Evolutionary conservation across 2,797 vertebrate species (phyloP).

Genomic region (Acanthurus tractus): DNA sequence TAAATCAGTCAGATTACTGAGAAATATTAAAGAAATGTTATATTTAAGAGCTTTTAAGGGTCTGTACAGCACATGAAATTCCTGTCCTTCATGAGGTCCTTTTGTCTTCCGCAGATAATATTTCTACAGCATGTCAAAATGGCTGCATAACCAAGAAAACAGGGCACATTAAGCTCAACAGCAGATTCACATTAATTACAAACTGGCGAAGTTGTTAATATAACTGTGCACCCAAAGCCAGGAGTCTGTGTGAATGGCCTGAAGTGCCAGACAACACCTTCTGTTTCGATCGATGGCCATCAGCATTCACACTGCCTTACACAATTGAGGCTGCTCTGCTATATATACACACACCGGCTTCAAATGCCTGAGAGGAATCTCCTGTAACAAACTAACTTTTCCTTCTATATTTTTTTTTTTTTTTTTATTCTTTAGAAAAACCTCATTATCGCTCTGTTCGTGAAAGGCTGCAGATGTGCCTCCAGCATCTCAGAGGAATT

Average conservation of each 20-base stretch:
- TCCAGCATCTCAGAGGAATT: slow-evolving; percentile 71
- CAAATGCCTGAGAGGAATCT: slow-evolving; percentile 70
- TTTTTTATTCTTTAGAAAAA: slow-evolving; percentile 54
- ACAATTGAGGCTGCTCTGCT: slow-evolving; percentile 69
- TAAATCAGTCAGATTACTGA: not conserved
- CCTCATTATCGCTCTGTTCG: slow-evolving; percentile 74
- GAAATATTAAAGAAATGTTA: not conserved
- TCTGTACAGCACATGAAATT: not conserved
- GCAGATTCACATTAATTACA: slow-evolving; percentile 85
- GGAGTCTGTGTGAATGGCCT: slow-evolving; percentile 83
- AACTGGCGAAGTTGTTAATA: slow-evolving; percentile 84
- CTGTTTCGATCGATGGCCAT: slow-evolving; percentile 85
- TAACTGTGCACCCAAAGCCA: slow-evolving; percentile 82
- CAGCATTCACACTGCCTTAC: slow-evolving; percentile 69
- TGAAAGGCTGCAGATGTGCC: slow-evolving; percentile 69
- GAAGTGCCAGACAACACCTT: slow-evolving; percentile 88
- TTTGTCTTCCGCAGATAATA: slow-evolving; percentile 38
- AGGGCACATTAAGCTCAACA: slow-evolving; percentile 68
- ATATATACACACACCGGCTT: slow-evolving; percentile 70
- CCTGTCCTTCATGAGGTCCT: slow-evolving; percentile 12
- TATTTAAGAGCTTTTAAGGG: slow-evolving; percentile 1
- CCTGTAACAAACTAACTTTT: slow-evolving; percentile 71
- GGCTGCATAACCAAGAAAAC: slow-evolving; percentile 50
- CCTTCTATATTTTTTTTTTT: slow-evolving; percentile 41
- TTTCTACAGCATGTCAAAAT: slow-evolving; percentile 56